Evolutionary conservation across 2,888 invertebrate genomes (phyloP).

Genomic region (Chloromyia formosa): DNA sequence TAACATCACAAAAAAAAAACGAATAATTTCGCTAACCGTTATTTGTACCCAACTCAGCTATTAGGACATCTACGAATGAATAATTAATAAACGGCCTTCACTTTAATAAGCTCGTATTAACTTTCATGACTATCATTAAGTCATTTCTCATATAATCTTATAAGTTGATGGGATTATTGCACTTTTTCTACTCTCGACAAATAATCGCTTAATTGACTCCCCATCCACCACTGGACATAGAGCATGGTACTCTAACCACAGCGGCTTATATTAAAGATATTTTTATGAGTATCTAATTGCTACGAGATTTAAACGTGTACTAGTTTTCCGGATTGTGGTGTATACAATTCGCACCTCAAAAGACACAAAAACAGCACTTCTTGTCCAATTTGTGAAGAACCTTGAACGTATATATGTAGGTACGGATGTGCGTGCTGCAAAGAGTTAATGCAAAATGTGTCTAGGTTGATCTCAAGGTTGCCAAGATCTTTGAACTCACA

Average conservation of each 20-base stretch:
- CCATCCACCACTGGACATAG: neutral
- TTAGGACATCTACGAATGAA: no score
- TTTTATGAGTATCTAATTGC: constrained; percentile 28
- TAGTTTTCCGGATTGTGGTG: neutral
- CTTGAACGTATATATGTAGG: no score
- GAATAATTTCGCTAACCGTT: no score
- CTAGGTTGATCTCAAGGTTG: constrained; percentile 41
- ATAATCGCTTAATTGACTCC: neutral
- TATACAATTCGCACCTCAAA: neutral
- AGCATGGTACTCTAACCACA: neutral
- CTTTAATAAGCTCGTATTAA: neutral
- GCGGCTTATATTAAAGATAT: neutral
- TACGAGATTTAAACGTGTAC: constrained; percentile 17
- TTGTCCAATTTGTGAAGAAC: neutral
- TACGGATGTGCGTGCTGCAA: neutral
- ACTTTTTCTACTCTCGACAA: neutral
- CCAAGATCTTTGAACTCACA: constrained; percentile 34
- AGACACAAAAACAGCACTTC: neutral
- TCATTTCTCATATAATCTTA: neutral
- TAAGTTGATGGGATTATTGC: constrained; percentile 4
- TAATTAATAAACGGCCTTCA: neutral
- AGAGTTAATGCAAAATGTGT: constrained; percentile 23
- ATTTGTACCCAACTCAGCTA: no score
- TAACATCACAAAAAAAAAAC: no score
- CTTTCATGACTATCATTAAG: constrained; percentile 1